Conservation (phyloP, 2,797 vertebrate genomes). For the Liparis tanakae region DNA sequence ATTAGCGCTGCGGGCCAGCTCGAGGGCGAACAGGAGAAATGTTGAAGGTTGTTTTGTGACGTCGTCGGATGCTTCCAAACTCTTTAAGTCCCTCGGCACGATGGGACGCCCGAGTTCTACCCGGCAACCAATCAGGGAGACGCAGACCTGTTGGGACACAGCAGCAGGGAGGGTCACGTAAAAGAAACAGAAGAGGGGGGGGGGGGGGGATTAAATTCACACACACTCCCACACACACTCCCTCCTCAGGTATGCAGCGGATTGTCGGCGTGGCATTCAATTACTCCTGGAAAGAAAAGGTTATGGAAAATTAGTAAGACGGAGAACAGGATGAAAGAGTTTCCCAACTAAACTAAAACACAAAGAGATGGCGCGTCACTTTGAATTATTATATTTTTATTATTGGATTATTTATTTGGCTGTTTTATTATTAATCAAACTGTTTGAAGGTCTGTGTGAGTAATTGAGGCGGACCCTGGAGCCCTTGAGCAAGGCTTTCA, state of each 20-base stretch:
- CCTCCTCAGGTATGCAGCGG: conserved; percentile 56
- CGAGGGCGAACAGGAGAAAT: conserved; percentile 15
- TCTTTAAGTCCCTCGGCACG: background rate
- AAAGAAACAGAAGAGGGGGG: background rate
- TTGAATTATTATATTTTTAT: too few species aligned
- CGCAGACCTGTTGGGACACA: conserved; percentile 42
- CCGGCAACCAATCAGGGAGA: conserved; percentile 8
- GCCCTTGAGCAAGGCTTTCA: too few species aligned
- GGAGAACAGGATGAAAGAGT: conserved; percentile 33
- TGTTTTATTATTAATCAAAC: too few species aligned
- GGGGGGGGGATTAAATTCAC: conserved; percentile 16
- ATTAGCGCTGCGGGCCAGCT: background rate
- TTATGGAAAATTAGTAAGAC: conserved; percentile 32
- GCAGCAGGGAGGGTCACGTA: conserved; percentile 33
- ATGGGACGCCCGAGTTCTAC: background rate
- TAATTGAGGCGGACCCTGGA: too few species aligned
- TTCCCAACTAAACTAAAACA: background rate
- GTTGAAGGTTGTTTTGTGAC: too few species aligned
- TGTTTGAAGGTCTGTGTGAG: too few species aligned
- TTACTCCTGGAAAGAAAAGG: conserved; percentile 64
- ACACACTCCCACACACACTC: conserved; percentile 23
- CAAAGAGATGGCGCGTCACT: background rate
- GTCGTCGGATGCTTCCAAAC: conserved; percentile 7
- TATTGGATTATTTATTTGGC: too few species aligned
- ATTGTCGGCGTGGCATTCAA: conserved; percentile 62